Conservation (phyloP, 2,797 vertebrate genomes). For the Spatula clypeata region DNA sequence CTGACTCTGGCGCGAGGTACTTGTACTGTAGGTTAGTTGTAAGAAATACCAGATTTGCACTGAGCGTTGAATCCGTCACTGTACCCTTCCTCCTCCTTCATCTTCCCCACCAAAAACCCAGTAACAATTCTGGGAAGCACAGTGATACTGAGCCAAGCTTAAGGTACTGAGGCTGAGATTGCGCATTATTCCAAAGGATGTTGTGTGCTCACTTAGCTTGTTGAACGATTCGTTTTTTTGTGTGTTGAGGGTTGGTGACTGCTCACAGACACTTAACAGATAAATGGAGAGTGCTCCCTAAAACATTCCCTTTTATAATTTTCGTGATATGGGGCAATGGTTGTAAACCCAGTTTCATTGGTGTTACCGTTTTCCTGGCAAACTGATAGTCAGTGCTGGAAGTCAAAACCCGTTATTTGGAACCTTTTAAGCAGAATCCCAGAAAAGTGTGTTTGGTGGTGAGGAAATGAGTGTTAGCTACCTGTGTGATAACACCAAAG, state of each 20-base stretch:
- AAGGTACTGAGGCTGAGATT: fast-evolving
- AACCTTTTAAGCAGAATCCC: not conserved
- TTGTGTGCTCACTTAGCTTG: fast-evolving
- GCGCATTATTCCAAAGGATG: fast-evolving
- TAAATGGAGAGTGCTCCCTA: not conserved
- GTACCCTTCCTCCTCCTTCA: fast-evolving
- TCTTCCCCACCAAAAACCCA: not conserved
- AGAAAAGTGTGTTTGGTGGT: not conserved
- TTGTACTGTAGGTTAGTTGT: fast-evolving
- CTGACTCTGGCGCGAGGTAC: fast-evolving
- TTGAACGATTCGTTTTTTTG: not conserved
- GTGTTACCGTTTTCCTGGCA: not conserved
- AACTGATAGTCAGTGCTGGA: not conserved
- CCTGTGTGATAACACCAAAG: not conserved
- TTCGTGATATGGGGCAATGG: not conserved
- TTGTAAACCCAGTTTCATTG: not conserved
- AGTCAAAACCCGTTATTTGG: not conserved
- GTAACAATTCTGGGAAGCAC: not conserved
- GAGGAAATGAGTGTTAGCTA: not conserved
- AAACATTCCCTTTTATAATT: not conserved
- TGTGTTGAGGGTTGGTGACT: fast-evolving
- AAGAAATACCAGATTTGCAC: fast-evolving
- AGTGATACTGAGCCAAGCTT: not conserved
- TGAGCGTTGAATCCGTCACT: not conserved
- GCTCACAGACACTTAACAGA: not conserved